Base-by-base conservation (phyloP, 2,888 invertebrate genomes). In the Cyclophora punctaria region DNA sequence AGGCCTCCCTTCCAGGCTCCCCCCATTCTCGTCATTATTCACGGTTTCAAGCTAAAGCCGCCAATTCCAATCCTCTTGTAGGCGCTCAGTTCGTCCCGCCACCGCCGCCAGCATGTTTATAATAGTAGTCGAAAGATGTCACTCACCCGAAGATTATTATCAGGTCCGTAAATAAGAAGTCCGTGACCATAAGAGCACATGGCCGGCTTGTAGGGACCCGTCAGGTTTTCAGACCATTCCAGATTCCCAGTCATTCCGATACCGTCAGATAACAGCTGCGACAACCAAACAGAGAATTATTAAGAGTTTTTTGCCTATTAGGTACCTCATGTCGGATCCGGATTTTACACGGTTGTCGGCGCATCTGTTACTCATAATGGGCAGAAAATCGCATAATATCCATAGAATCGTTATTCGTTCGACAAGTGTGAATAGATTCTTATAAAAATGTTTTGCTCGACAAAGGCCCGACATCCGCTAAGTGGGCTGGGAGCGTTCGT, bases 101-200 rank as follows among this genome's bases (percentile, higher is more conserved):
- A 41, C n/a, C 3, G 4, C 7, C 7, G 41, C 3, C 3, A 3
- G 41, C 41, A 6, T 5, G n/a, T 41, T 3, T 41, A 7, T 3
- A 41, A 3, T 3, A 41, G 41, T 3, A n/a, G 41, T 3, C 41
- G 6, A 60, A 56, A 34, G 35, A 33, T 47, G 7, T 35, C 34
- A 66, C 78, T 76, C 49, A 88, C 88, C 48, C 83, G 66, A 4
- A 89, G 59, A n/a, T 51, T 52, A 2, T 68, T 59, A 62, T 88
- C 86, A 4, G 87, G 85, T 7, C 87, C 84, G 49, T 80, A 87
- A 33, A 88, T 69, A 2, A 87, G 67, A 2, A 89, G 56, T 0
- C 89, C 88, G 47, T 66, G 75, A 37, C 72, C 75, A 51, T 84
- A 81, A 0, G 83, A 59, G 48, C 83, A 83, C 6, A 89, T 57